Conservation (phyloP, 2,888 invertebrate species). For the Stenodera caucasica region DNA sequence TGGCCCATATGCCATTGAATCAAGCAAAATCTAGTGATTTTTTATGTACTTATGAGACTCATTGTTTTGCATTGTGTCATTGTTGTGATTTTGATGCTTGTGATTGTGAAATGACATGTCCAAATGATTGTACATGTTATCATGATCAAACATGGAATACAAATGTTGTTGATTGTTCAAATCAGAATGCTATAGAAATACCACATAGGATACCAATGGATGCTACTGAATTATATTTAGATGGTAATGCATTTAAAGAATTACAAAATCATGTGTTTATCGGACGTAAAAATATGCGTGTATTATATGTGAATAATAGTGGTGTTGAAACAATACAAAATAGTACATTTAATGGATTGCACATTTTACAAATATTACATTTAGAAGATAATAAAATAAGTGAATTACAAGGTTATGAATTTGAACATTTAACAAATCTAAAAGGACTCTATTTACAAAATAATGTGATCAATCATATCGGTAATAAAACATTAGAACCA, state of each 20-base stretch:
- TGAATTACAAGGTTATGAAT: conserved; percentile 75
- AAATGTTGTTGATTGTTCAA: conserved; percentile 85
- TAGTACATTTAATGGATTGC: conserved; percentile 81
- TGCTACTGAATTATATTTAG: conserved; percentile 83
- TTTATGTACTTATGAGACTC: conserved; percentile 80
- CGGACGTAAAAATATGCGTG: conserved; percentile 75
- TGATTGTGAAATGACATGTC: conserved; percentile 92
- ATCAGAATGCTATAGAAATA: conserved; percentile 67
- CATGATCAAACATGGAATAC: conserved; percentile 86
- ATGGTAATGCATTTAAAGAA: conserved; percentile 77
- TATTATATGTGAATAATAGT: conserved; percentile 76
- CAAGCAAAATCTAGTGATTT: conserved; percentile 82
- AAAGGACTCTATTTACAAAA: conserved; percentile 73
- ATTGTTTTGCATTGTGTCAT: conserved; percentile 85
- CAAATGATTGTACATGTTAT: conserved; percentile 84
- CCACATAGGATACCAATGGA: conserved; percentile 89
- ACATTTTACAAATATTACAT: conserved; percentile 73
- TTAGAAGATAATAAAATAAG: conserved; percentile 74
- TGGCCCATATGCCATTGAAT: conserved; percentile 72
- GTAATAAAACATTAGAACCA: conserved; percentile 71
- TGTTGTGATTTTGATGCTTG: conserved; percentile 92
- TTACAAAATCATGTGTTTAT: conserved; percentile 84
- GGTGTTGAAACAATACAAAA: conserved; percentile 79
- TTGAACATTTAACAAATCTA: conserved; percentile 74
- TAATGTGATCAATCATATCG: conserved; percentile 70